Evolutionary conservation across 2,888 invertebrate species (phyloP), one percentile per base, ranked within the genome.

Genomic region (Agrenia bidenticulata): DNA sequence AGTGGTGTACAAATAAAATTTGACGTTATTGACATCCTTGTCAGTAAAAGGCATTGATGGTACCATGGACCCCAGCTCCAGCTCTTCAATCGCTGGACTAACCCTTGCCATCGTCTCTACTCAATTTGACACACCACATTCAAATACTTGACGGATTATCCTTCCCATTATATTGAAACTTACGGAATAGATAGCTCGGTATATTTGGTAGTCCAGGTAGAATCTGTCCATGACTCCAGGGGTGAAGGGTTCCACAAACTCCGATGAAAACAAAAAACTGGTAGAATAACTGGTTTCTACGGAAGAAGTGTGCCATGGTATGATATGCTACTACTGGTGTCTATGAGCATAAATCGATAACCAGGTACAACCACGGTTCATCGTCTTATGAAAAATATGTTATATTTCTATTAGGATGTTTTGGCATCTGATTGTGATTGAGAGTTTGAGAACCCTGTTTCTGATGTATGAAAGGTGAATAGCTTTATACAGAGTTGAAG

Each of bases 11-110:
- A 74, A 61, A 27, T 64, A 62, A 50, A 74, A 74, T 42, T 67
- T 69, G 5, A 74, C 69, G 42, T 69, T 67, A 24, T 64, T 71
- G 21, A 74, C 69, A 45, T 74, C 74, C 45, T 70, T 72, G 49
- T 74, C 70, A 15, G 63, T 64, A 56, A 72, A 72, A 9, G 74
- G 74, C 42, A 74, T 50, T 13, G 70, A 64, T 13, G 70, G 70
- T 11, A 72, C 49, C 23, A 71, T 61, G 9, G 72, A 67, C n/a
- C 70, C 74, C 15, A 74, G 49, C 49, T 74, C 74, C 19, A 74
- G 41, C 23, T 71, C 71, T 63, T 71, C 64, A 37, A 73, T 67
- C 11, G 71, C 69, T n/a, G 71, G 64, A 54, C 69, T 71, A 32
- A 73, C 64, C 50, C 71, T 63, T 15, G 66, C 61, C 17, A 69